Evolutionary conservation across 2,797 vertebrate species (phyloP), one percentile per base, ranked within the genome.

Genomic region (Enteromius mattozi): DNA sequence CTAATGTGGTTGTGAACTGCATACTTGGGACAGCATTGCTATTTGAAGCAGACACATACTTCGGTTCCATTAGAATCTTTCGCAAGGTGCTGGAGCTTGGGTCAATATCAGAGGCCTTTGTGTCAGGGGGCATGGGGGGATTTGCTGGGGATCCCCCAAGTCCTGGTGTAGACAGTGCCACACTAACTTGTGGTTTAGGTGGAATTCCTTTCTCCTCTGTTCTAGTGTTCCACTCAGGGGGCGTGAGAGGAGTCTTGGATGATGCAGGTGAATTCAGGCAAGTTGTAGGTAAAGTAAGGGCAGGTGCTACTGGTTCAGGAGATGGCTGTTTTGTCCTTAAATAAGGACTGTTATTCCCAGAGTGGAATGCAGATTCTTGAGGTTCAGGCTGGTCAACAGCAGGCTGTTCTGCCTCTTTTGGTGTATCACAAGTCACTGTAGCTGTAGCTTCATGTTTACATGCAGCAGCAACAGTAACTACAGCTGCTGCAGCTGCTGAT

Each of bases 11-110:
- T 0, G 98, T 99, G 85, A 98, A 96, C 0, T 96, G 92, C 0
- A 97, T 97, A 80, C 90, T 94, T 54, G 94, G 88, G 75, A 93
- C 91, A 70, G 96, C 94, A 81, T 95, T 94, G 82, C 94, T 92
- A 59, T 95, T 96, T 0, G 96, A 93, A 0, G 98, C 95, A 0
- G 98, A 97, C 1, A 98, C 97, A 0, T 99, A 99, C 84, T 99
- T 99, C 35, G 98, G 98, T 91, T 99, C 98, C 98, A 99, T 99
- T 82, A 99, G 94, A 82, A 99, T 99, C 92, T 99, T 99, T 86
- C 98, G 95, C 91, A 99, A 92, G 0, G 98, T 99, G 90, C 98
- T 99, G 40, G 98, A 99, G 90, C 95, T 98, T 0, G 97, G 94
- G 86, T 99, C 97, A 0, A 99, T 91, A 77, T 99, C 98, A 0